Evolutionary conservation across 2,797 vertebrate species (phyloP).

Genomic region (Lutjanus argentimaculatus): DNA sequence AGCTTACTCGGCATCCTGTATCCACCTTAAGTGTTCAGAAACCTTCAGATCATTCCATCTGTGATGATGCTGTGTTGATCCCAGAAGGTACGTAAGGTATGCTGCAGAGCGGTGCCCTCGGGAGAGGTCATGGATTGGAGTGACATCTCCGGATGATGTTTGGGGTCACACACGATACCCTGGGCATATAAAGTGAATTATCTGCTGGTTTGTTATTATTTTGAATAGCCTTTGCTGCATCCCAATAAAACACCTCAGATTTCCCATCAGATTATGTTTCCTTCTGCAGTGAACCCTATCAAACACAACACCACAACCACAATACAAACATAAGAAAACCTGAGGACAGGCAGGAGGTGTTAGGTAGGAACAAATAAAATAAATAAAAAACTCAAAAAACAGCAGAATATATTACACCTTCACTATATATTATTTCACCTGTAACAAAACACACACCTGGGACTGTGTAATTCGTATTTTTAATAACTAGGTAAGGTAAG

Average conservation of each 20-base stretch:
- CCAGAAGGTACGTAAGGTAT: not conserved
- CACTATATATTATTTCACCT: constrained; percentile 54
- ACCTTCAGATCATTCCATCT: not conserved
- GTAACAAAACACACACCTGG: constrained; percentile 55
- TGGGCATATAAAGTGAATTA: not conserved
- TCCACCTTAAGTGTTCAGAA: not conserved
- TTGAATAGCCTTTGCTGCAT: not conserved
- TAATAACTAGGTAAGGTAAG: constrained; percentile 59
- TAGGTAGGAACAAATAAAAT: not conserved
- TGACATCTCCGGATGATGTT: not conserved
- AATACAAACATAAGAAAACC: not conserved
- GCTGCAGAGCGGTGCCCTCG: not conserved
- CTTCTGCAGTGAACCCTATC: constrained; percentile 8
- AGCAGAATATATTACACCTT: constrained; percentile 43
- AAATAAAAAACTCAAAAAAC: not conserved
- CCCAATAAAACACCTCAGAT: constrained; percentile 21
- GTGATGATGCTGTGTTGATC: not conserved
- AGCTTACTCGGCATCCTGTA: not conserved
- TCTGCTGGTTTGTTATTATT: not conserved
- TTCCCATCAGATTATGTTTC: constrained; percentile 9
- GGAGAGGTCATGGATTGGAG: not conserved
- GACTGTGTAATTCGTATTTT: constrained; percentile 59
- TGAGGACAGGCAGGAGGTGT: constrained; percentile 8
- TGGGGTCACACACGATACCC: accelerated
- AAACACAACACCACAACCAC: constrained; percentile 6